Base-by-base conservation (phyloP, 2,113 vertebrate species). In the Camelus bactrianus region DNA sequence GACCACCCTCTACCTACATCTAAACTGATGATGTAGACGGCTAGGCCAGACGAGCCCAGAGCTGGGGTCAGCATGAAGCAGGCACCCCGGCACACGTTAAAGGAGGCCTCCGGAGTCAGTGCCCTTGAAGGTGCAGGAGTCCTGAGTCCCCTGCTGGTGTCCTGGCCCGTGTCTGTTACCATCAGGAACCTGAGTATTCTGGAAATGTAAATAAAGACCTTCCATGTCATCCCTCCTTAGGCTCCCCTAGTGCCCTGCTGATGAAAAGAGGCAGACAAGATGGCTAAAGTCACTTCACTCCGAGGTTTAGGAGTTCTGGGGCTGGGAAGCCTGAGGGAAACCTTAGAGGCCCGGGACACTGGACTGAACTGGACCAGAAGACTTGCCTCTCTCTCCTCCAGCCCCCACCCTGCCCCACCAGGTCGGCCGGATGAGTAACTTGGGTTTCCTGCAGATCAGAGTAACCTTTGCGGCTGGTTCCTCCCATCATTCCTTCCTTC, bases 71-170 rank as follows among this genome's bases (percentile, higher is more conserved):
- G 0, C 32, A 30, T 8, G 0, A 6, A 92, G 70, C 3, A 8
- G 89, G 69, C 88, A 83, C 86, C 98, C 94, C 3, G 93, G 98
- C 98, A 98, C 97, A 92, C 73, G 62, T 90, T 52, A 67, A 93
- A 73, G 46, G 12, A 56, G 77, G 69, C 42, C 90, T 48, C 30
- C 9, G 15, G 67, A 85, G 50, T 42, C 26, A 28, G 8, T 38
- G 12, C 30, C 26, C 16, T 83, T 0, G 8, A 65, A 38, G 88
- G 35, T 82, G 92, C 60, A 86, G 19, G 95, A 95, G 93, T 88
- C 16, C 86, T 85, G 92, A 1, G 16, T 92, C 97, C 97, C 92
- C 90, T 94, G 46, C 92, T 42, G 30, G 42, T 46, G 22, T 24
- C 22, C 30, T 83, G 32, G 32, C 65, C 48, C 11, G 0, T 30